phyloP scores from a whole-genome alignment of 2,888 invertebrate genomes.

The Disparrhopalites patrizii region DNA sequence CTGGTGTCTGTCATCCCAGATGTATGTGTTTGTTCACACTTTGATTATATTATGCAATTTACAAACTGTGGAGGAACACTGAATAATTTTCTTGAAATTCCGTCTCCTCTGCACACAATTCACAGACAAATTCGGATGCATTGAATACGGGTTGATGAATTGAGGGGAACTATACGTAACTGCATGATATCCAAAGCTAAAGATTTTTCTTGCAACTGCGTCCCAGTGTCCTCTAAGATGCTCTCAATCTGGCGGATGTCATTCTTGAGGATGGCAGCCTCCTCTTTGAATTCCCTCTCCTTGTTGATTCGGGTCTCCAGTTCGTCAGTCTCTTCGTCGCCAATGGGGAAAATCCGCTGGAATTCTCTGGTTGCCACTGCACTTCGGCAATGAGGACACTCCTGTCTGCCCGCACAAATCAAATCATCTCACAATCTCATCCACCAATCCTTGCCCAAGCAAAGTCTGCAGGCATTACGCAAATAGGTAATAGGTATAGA shows the following conservation, averaged over 20 bases:
- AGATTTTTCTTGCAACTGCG: constrained; percentile 39
- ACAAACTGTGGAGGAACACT: no score
- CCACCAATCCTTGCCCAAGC: no score
- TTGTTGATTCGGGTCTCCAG: constrained; percentile 41
- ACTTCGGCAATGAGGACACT: constrained; percentile 42
- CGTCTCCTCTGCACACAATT: no score
- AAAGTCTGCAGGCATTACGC: no score
- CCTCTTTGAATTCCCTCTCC: constrained; percentile 34
- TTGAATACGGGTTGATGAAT: no score
- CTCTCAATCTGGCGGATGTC: constrained; percentile 38
- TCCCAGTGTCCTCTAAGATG: constrained; percentile 37
- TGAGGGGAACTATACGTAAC: constrained; percentile 20
- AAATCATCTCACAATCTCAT: neutral
- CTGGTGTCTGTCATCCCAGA: no score
- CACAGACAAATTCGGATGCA: no score
- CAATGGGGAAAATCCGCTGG: constrained; percentile 45
- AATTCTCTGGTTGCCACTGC: constrained; percentile 39
- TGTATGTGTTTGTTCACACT: no score
- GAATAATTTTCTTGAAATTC: no score
- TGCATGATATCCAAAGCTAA: constrained; percentile 43
- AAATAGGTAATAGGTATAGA: no score
- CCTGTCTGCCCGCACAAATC: constrained; percentile 37
- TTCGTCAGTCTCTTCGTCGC: constrained; percentile 47
- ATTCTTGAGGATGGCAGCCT: constrained; percentile 28
- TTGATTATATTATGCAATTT: no score